These are phyloP conservation scores for Ormyrus pomaceus DNA, from an alignment of 2,888 invertebrate genomes.

Conservation along the genomic window DNA sequence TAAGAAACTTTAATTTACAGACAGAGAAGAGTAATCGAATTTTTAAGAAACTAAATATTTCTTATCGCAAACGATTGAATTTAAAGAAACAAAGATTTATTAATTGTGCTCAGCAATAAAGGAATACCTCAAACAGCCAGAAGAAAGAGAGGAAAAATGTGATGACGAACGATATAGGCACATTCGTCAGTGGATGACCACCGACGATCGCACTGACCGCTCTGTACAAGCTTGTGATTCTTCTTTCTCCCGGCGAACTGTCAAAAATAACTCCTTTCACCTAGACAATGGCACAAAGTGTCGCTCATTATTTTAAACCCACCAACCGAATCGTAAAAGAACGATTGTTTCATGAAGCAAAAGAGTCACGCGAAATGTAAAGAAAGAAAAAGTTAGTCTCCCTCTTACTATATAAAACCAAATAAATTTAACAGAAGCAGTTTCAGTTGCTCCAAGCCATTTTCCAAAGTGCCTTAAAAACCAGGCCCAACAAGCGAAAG, in stretches of 20 bases:
- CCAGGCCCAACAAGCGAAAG: no score
- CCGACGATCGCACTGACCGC: slow-evolving; percentile 81
- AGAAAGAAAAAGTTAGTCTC: no score
- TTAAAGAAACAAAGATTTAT: not conserved
- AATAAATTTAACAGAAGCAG: no score
- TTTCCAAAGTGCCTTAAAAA: no score
- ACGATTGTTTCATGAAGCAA: no score
- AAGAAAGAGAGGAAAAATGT: slow-evolving; percentile 79
- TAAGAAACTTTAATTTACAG: no score
- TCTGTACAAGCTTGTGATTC: slow-evolving; percentile 78
- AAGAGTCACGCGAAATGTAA: no score
- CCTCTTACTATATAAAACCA: no score
- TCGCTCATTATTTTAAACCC: no score
- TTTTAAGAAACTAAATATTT: not conserved
- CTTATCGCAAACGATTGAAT: not conserved
- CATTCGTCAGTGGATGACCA: slow-evolving; percentile 78
- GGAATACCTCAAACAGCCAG: slow-evolving; percentile 79
- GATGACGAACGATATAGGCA: slow-evolving; percentile 78
- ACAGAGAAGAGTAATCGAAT: no score
- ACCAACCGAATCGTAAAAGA: no score
- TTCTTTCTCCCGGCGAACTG: slow-evolving; percentile 83
- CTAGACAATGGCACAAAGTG: slow-evolving; percentile 63
- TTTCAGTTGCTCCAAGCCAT: no score
- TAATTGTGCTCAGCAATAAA: not conserved
- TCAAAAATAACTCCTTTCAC: slow-evolving; percentile 83